Base-by-base conservation (phyloP, 2,113 vertebrate genomes). In the Rutilus rutilus region DNA sequence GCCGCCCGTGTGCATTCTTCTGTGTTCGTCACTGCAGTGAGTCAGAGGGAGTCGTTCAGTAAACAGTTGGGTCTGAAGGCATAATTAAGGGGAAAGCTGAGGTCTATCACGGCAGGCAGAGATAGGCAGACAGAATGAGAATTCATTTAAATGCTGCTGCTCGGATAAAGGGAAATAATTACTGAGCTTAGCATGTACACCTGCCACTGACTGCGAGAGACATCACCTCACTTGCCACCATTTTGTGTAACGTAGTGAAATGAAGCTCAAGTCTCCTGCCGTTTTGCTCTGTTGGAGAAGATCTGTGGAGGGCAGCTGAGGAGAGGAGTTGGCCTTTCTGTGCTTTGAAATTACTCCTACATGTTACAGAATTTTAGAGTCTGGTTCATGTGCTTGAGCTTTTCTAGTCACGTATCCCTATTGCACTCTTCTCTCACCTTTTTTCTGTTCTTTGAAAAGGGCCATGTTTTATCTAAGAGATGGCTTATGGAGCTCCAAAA, bases 121-220 rank as follows among this genome's bases (percentile, higher is more conserved):
- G 86, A 86, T 83, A 87, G 78, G 87, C 82, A 84, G 81, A 83
- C 85, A 69, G 62, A 87, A 78, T 54, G 19, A 78, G 83, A 85
- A 89, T 89, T 87, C 64, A 88, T 90, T 89, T 82, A 87, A 88
- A 86, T 86, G 86, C 79, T 62, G 59, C 25, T 50, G 78, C 87
- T 84, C 74, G 78, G 84, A 88, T 84, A 88, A 89, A 85, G 83
- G 85, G 75, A 85, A 87, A 86, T 86, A 89, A 91, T 89, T 87
- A 87, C 80, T 33, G 84, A 85, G 85, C 80, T 86, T 84, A 85
- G 73, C 62, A 36, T 88, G 81, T 86, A 88, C 86, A 87, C 81
- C 77, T 83, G 87, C 65, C 69, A 82, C 77, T 25, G 36, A 45
- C 84, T 75, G 73, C 69, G 42, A 60, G 25, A 60, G 71, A 65